Conservation (phyloP, 2,797 vertebrate genomes). For the Aulostomus chinensis region DNA sequence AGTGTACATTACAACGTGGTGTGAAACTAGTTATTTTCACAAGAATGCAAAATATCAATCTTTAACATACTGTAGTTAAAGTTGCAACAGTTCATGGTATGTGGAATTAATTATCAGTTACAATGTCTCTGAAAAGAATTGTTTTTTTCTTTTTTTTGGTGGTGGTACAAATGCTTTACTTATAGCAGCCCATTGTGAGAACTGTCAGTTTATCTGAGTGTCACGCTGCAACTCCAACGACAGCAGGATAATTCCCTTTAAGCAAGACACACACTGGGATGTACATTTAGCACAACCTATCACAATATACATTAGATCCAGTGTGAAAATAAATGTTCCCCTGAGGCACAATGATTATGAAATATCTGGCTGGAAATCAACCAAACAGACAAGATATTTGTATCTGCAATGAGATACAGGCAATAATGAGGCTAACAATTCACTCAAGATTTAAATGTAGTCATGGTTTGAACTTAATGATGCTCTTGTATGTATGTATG, state of each 20-base stretch:
- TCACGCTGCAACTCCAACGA: too few species aligned
- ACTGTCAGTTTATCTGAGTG: too few species aligned
- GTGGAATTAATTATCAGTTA: too few species aligned
- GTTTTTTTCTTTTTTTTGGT: too few species aligned
- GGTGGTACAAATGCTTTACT: too few species aligned
- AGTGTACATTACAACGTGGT: constrained; percentile 10
- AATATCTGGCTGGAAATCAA: constrained; percentile 12
- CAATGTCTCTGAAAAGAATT: too few species aligned
- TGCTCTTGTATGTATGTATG: too few species aligned
- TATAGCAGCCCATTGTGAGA: too few species aligned
- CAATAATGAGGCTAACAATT: too few species aligned
- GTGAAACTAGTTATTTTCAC: not conserved
- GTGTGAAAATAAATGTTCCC: constrained; percentile 22
- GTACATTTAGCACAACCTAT: not conserved
- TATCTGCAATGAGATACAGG: constrained; percentile 12
- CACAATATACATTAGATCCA: constrained; percentile 24
- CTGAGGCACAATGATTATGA: constrained; percentile 27
- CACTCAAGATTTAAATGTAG: not conserved
- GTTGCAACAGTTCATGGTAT: too few species aligned
- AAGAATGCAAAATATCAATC: too few species aligned
- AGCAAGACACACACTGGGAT: constrained; percentile 1
- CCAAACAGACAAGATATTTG: constrained; percentile 16
- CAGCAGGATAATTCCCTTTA: constrained; percentile 11
- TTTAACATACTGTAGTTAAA: too few species aligned
- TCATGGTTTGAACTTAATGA: not conserved